Evolutionary conservation across 2,888 invertebrate genomes (phyloP).

Genomic region (Xiphydria camelus): DNA sequence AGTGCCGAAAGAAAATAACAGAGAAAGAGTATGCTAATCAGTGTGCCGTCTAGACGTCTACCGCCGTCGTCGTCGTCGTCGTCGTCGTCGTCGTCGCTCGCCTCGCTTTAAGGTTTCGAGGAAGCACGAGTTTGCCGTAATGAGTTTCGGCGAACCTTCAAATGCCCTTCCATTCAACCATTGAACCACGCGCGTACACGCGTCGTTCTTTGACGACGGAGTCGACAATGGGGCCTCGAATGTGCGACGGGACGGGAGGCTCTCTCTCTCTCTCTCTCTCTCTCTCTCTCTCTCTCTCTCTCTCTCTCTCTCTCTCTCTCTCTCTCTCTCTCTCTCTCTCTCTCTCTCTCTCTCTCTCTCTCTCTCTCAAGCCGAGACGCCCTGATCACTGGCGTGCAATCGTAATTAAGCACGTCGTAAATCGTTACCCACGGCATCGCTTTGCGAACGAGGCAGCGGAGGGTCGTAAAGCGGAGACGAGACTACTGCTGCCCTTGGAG

Average conservation of each 20-base stretch:
- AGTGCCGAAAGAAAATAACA: background rate
- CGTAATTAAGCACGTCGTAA: slow-evolving; percentile 2
- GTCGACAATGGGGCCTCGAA: background rate
- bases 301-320: too few relatives aligned
- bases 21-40: slow-evolving; percentile 21
- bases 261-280: too few relatives aligned
- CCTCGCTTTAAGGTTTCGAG: background rate
- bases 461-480: background rate
- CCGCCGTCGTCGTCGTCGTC: too few relatives aligned
- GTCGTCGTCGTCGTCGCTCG: too few relatives aligned
- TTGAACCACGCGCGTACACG: too few relatives aligned
- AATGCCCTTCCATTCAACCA: background rate
- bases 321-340: too few relatives aligned
- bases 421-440: background rate
- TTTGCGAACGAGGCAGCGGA: background rate
- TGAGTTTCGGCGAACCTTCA: background rate
- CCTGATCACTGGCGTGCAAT: background rate
- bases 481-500: too few relatives aligned
- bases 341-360: too few relatives aligned
- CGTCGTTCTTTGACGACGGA: background rate
- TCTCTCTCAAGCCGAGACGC: too few relatives aligned
- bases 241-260: background rate
- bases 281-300: too few relatives aligned
- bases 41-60: slow-evolving; percentile 16
- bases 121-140: slow-evolving; percentile 1